These are phyloP conservation scores for Rousettus madagascariensis DNA, from an alignment of 2,797 vertebrate species.

Conservation along the genomic window DNA sequence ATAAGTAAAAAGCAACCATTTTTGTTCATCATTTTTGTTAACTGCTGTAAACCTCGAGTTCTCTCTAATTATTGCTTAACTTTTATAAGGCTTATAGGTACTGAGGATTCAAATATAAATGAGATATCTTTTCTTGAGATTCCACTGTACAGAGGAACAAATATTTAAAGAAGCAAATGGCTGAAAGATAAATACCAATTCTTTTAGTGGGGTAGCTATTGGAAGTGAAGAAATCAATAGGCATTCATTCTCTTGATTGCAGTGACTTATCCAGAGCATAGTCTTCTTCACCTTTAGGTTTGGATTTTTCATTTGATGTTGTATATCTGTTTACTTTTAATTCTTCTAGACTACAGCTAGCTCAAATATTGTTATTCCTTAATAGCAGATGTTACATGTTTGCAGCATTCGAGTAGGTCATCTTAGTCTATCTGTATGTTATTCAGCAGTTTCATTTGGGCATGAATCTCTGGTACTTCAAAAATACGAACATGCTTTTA, in stretches of 20 bases:
- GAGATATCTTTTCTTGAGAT: constrained; percentile 30
- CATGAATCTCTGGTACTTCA: not conserved
- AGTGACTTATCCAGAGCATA: not conserved
- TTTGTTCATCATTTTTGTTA: not conserved
- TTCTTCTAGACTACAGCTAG: not conserved
- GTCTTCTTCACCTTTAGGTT: not conserved
- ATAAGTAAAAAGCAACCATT: not conserved
- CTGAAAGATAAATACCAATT: not conserved
- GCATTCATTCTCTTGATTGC: not conserved
- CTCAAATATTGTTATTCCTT: not conserved
- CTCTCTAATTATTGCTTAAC: not conserved
- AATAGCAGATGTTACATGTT: not conserved
- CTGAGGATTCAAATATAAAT: not conserved
- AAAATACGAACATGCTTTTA: not conserved
- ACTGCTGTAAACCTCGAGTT: not conserved
- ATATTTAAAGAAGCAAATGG: constrained; percentile 3
- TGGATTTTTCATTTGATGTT: constrained; percentile 35
- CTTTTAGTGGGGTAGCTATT: not conserved
- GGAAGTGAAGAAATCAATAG: not conserved
- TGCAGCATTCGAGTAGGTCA: not conserved
- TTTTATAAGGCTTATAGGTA: not conserved
- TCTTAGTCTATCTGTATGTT: not conserved
- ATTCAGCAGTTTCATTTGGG: not conserved
- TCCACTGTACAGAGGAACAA: not conserved
- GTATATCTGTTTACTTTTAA: not conserved